Conservation (phyloP, 1,140 invertebrate species). For the Philotrypesis tridentata region DNA sequence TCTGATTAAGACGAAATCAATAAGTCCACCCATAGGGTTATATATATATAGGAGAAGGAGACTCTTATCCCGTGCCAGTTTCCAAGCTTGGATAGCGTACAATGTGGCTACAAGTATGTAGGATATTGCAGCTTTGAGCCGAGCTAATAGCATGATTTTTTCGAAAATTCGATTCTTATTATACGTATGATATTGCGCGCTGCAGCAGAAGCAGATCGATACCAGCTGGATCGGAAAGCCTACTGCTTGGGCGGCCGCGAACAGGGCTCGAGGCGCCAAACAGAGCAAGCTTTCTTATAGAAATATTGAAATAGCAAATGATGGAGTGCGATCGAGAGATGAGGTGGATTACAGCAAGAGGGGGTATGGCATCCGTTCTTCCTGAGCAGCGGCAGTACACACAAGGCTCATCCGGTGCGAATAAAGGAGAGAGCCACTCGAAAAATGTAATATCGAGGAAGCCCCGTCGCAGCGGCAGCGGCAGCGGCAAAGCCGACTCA, state of each 20-base stretch:
- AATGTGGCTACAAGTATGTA: conserved; percentile 6
- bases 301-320: too few species aligned
- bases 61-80: conserved; percentile 22
- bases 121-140: conserved; percentile 47
- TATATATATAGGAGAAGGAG: background rate
- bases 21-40: too few species aligned
- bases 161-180: conserved; percentile 48
- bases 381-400: too few species aligned
- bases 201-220: too few species aligned
- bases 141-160: conserved; percentile 45
- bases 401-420: background rate
- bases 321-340: too few species aligned
- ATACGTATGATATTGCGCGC: background rate
- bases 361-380: too few species aligned
- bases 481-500: conserved; percentile 13
- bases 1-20: conserved; percentile 73
- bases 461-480: background rate
- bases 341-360: too few species aligned
- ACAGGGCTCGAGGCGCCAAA: too few species aligned
- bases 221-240: too few species aligned
- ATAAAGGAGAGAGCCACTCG: conserved; percentile 33
- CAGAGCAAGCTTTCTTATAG: too few species aligned
- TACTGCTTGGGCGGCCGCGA: too few species aligned
- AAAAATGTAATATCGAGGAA: conserved; percentile 48
- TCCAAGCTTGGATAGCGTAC: background rate